Evolutionary conservation across 2,797 vertebrate species (phyloP), one percentile per base, ranked within the genome.

Genomic region (Lithobates sylvaticus): DNA sequence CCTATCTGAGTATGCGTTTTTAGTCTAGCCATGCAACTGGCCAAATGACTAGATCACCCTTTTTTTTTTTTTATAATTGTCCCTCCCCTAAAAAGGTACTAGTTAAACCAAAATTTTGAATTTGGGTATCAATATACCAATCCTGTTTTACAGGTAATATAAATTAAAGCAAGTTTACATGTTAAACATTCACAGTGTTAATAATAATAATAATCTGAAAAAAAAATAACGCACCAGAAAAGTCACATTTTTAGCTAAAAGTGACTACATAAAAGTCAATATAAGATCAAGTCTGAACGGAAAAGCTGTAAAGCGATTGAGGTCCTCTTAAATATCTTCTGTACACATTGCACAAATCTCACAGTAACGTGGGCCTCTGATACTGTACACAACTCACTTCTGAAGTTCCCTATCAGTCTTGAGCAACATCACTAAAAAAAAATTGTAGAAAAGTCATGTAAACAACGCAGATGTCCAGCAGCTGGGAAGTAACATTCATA

Each of bases 291-390:
- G 79, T 61, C 79, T 39, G 29, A 34, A 68, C 58, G 85, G 10
- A 42, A 76, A 88, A 90, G 86, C 90, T 89, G 88, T 88, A 92
- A 90, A 90, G 81, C 90, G 91, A 89, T 89, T 90, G 85, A 79
- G 81, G 54, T 85, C 86, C 87, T 86, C 88, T 94, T 93, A 94
- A 94, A 93, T 93, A 94, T 89, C 84, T 80, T 93, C 93, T 94
- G 87, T 93, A 94, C 92, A 93, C 91, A 95, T 95, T 93, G 93
- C 95, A 95, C 94, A 90, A 89, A 78, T 89, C 86, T 91, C 88
- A 91, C 50, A 69, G 88, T 2, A 89, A 92, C 91, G 89, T 88
- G 89, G 2, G 91, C 92, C 89, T 89, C 75, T 90, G 91, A 89
- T 91, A 90, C 86, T 89, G 89, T 91, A 91, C 88, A 15, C 10